Evolutionary conservation across 1,140 invertebrate genomes (phyloP).

Genomic region (Leucophenga varia): DNA sequence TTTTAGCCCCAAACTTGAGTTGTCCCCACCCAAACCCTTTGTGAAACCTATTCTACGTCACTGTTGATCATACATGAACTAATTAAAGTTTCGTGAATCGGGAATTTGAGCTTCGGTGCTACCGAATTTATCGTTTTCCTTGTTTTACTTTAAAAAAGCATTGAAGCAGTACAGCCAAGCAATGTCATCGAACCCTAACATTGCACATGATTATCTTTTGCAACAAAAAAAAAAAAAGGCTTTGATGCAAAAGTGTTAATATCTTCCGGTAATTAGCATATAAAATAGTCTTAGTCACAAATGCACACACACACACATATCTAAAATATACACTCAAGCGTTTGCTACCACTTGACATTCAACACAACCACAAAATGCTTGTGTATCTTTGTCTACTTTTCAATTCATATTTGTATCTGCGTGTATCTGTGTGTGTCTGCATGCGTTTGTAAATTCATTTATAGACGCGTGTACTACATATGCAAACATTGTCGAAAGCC

Average conservation of each 20-base stretch:
- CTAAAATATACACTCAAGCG: slow-evolving; percentile 39
- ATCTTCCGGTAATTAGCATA: slow-evolving; percentile 49
- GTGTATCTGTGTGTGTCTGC: slow-evolving; percentile 3
- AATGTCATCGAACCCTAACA: too few relatives aligned
- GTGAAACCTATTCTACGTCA: too few relatives aligned
- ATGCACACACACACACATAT: too few relatives aligned
- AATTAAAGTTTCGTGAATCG: too few relatives aligned
- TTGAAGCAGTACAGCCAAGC: background rate
- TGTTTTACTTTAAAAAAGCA: background rate
- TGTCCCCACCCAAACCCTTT: too few relatives aligned
- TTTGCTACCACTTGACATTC: slow-evolving; percentile 37
- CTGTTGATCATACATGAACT: too few relatives aligned
- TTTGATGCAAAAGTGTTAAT: slow-evolving; percentile 38
- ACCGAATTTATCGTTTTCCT: too few relatives aligned
- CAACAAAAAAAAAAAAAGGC: background rate
- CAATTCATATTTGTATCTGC: background rate
- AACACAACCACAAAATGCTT: slow-evolving; percentile 45
- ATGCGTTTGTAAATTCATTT: slow-evolving; percentile 37
- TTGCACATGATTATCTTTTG: too few relatives aligned
- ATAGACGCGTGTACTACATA: slow-evolving; percentile 40
- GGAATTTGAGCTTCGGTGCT: too few relatives aligned
- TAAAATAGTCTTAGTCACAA: slow-evolving; percentile 2
- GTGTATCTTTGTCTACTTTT: too few relatives aligned
- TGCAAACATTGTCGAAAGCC: slow-evolving; percentile 52
- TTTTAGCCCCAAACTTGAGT: too few relatives aligned